phyloP scores from a whole-genome alignment of 2,888 invertebrate genomes.

The Drosophila niveifrons region DNA sequence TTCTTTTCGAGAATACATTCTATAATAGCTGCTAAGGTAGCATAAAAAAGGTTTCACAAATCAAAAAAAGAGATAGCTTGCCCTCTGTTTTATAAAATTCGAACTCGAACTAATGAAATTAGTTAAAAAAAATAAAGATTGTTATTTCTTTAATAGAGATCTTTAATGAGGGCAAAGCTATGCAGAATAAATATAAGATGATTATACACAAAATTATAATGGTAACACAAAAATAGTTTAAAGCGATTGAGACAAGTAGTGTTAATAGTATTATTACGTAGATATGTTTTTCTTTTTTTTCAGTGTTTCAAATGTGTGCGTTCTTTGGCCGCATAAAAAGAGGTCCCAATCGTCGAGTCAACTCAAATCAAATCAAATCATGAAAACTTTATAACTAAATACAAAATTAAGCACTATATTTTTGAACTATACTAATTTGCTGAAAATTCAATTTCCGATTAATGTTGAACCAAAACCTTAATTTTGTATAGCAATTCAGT shows the following conservation, averaged over 20 bases:
- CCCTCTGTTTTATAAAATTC: too few relatives aligned
- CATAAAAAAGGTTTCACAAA: background rate
- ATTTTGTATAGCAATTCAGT: background rate
- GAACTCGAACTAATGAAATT: too few relatives aligned
- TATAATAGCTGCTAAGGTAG: background rate
- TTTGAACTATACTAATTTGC: conserved; percentile 3
- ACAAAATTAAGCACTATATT: conserved; percentile 8
- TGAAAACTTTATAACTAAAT: conserved; percentile 7
- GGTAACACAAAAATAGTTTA: background rate
- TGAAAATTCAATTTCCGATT: background rate
- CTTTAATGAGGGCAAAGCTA: background rate
- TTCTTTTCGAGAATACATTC: conserved; percentile 7
- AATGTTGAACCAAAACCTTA: too few relatives aligned
- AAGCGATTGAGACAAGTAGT: conserved; percentile 28
- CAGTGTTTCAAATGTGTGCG: conserved; percentile 4
- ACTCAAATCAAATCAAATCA: conserved; percentile 18
- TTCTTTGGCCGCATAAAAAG: conserved; percentile 67
- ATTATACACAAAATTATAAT: conserved; percentile 3
- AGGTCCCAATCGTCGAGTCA: conserved; percentile 77
- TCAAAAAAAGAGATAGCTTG: background rate
- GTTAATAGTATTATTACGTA: conserved; percentile 5
- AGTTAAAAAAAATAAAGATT: too few relatives aligned
- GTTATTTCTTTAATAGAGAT: background rate
- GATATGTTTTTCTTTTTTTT: conserved; percentile 17
- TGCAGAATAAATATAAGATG: background rate